These are phyloP conservation scores for Lipophrys pholis DNA, from an alignment of 2,113 vertebrate species.

Conservation along the genomic window DNA sequence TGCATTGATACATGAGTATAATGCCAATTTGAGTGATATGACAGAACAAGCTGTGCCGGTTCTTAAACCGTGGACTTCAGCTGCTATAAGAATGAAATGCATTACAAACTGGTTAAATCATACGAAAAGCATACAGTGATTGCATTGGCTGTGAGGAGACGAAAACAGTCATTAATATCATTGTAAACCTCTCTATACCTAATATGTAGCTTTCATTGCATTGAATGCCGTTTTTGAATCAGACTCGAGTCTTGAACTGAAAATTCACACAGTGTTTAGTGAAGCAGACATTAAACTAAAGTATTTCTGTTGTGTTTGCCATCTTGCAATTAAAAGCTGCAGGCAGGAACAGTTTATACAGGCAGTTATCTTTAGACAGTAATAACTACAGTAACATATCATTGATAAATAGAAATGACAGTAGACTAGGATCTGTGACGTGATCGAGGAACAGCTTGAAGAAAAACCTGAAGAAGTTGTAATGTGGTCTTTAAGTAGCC, in stretches of 20 bases:
- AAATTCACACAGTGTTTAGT: conserved; percentile 71
- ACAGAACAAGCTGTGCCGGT: conserved; percentile 37
- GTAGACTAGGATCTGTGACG: conserved; percentile 63
- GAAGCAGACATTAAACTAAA: conserved; percentile 51
- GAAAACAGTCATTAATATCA: conserved; percentile 47
- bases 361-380: conserved; percentile 75
- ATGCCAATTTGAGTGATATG: conserved; percentile 50
- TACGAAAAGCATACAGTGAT: conserved; percentile 50
- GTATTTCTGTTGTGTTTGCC: conserved; percentile 43
- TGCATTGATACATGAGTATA: conserved; percentile 65
- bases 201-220: conserved; percentile 53
- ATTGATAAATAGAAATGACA: conserved; percentile 68
- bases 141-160: conserved; percentile 55
- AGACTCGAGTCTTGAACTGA: conserved; percentile 41
- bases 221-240: conserved; percentile 55
- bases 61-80: conserved; percentile 50
- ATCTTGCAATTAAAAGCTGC: conserved; percentile 40
- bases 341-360: conserved; percentile 64
- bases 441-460: conserved; percentile 63
- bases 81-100: conserved; percentile 51
- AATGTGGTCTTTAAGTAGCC: conserved; percentile 71
- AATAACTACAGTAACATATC: conserved; percentile 77
- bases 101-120: conserved; percentile 36
- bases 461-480: conserved; percentile 73
- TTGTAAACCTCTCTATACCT: conserved; percentile 44